Conservation (phyloP, 2,797 vertebrate genomes). For the Protonibea diacanthus region DNA sequence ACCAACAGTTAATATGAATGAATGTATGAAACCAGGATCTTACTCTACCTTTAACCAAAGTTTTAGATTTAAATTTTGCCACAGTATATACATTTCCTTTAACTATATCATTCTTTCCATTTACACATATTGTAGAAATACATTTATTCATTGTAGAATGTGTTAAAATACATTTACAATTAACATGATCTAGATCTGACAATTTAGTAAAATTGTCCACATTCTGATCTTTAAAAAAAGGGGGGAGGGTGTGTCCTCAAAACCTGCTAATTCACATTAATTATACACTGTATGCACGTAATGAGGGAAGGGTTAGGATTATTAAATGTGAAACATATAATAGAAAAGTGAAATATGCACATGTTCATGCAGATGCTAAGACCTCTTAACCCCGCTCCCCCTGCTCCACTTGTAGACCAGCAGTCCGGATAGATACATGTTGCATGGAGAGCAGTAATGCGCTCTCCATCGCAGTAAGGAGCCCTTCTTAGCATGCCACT, state of each 20-base stretch:
- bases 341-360: neutral
- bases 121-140: too few species aligned
- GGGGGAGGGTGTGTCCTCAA: neutral
- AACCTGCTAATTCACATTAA: neutral
- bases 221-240: neutral
- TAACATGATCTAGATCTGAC: neutral
- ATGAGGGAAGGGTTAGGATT: neutral
- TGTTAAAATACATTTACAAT: too few species aligned
- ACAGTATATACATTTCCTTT: neutral
- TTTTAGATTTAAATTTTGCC: neutral
- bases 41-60: too few species aligned
- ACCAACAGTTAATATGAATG: too few species aligned
- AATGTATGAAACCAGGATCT: too few species aligned
- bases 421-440: constrained; percentile 44
- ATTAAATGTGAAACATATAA: neutral
- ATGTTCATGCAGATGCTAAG: neutral
- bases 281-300: neutral
- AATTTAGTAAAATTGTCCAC: neutral
- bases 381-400: neutral
- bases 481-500: constrained; percentile 58
- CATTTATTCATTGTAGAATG: too few species aligned
- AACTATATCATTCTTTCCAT: neutral
- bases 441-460: constrained; percentile 40
- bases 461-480: constrained; percentile 41
- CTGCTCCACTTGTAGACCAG: constrained; percentile 13